Conservation (phyloP, 1,140 invertebrate genomes). For the Lordiphosa stackelbergi region DNA sequence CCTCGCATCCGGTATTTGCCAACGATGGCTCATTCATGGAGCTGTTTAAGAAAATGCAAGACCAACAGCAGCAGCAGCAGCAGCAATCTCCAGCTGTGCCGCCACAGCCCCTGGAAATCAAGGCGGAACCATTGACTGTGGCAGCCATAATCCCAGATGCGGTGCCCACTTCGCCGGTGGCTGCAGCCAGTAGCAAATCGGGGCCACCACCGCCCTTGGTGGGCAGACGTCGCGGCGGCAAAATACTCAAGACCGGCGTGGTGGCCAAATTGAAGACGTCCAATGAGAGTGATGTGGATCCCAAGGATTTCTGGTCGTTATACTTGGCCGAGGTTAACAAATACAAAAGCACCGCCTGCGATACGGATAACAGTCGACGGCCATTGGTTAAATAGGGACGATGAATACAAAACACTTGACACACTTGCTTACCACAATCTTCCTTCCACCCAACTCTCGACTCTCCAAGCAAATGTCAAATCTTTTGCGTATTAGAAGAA, state of each 20-base stretch:
- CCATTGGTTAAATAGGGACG: conserved; percentile 90
- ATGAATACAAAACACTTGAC: conserved; percentile 10
- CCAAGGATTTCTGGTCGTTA: conserved; percentile 92
- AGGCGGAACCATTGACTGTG: not conserved
- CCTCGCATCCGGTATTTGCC: conserved; percentile 80
- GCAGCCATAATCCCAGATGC: not conserved
- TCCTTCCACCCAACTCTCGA: too few relatives aligned
- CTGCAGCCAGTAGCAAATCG: conserved; percentile 44
- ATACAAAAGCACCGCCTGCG: conserved; percentile 93
- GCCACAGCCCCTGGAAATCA: not conserved
- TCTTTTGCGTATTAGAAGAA: too few relatives aligned
- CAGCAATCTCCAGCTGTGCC: conserved; percentile 19
- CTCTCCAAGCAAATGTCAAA: too few relatives aligned
- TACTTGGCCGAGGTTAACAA: conserved; percentile 96
- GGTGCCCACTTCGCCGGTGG: conserved; percentile 42
- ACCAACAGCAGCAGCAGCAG: conserved; percentile 77
- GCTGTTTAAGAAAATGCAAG: conserved; percentile 93
- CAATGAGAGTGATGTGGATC: conserved; percentile 81
- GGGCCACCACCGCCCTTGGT: conserved; percentile 78
- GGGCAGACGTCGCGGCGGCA: conserved; percentile 90
- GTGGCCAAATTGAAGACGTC: conserved; percentile 89
- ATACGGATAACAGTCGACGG: conserved; percentile 93
- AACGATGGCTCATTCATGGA: conserved; percentile 94
- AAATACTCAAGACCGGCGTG: conserved; percentile 91
- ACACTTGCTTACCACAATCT: too few relatives aligned